Evolutionary conservation across 1,140 invertebrate species (phyloP).

Genomic region (Scaptomyza graminum): DNA sequence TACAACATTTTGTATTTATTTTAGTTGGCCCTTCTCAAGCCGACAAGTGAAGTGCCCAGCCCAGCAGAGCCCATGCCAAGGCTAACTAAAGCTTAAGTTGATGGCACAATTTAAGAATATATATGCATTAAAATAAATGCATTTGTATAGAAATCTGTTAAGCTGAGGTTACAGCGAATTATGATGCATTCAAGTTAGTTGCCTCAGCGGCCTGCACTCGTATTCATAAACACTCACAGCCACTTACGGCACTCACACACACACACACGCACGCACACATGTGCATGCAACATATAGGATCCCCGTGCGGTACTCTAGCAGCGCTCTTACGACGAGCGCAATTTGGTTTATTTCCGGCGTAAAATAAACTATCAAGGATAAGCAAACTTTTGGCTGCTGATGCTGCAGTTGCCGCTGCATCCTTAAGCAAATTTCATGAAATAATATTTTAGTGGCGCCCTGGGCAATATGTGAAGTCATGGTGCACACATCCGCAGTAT

Average conservation of each 20-base stretch:
- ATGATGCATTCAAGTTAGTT: conserved; percentile 45
- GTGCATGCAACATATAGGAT: neutral
- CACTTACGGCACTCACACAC: conserved; percentile 8
- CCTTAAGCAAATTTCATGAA: conserved; percentile 81
- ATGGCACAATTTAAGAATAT: conserved; percentile 12
- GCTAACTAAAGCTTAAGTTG: conserved; percentile 16
- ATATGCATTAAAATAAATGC: neutral
- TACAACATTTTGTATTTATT: conserved; percentile 77
- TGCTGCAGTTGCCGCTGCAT: conserved; percentile 56
- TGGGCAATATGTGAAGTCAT: conserved; percentile 74
- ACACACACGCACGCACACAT: neutral
- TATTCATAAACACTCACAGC: conserved; percentile 32
- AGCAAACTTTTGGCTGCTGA: conserved; percentile 74
- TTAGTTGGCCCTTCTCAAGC: conserved; percentile 57
- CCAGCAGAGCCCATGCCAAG: conserved; percentile 26
- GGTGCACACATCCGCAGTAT: conserved; percentile 55
- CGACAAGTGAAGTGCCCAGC: conserved; percentile 39
- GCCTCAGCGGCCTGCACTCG: conserved; percentile 19
- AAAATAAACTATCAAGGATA: conserved; percentile 83
- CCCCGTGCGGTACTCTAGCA: conserved; percentile 10
- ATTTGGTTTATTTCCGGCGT: conserved; percentile 81
- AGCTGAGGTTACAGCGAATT: conserved; percentile 22
- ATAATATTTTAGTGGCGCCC: conserved; percentile 81
- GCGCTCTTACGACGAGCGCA: conserved; percentile 53
- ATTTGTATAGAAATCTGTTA: conserved; percentile 8